A percentile compares a stretch with the other conserved stretches of the same genome.
These are phyloP conservation scores for Scyliorhinus canicula DNA, from an alignment of 2,797 vertebrate species.

Conservation along the genomic window DNA sequence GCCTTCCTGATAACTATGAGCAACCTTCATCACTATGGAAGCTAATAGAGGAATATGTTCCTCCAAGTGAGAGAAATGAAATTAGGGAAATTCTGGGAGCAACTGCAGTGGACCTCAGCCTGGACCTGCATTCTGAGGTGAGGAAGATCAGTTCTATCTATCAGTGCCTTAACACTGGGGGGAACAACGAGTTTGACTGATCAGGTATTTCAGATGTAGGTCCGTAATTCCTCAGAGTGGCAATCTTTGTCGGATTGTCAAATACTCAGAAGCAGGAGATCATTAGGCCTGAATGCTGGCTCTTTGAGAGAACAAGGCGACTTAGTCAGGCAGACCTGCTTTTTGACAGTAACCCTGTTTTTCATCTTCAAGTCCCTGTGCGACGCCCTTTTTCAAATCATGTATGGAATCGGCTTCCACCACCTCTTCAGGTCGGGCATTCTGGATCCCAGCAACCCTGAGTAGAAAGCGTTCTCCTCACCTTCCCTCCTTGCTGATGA, in stretches of 20 bases:
- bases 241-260: no score
- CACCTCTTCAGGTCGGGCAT: background rate
- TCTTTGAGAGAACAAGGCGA: background rate
- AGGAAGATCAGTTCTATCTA: constrained; percentile 39
- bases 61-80: constrained; percentile 59
- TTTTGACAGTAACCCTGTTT: background rate
- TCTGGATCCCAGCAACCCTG: background rate
- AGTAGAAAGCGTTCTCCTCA: background rate
- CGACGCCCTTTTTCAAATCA: background rate
- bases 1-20: constrained; percentile 42
- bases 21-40: constrained; percentile 63
- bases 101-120: constrained; percentile 64
- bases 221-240: no score
- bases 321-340: background rate
- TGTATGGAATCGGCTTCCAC: background rate
- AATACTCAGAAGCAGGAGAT: no score
- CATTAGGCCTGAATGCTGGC: background rate
- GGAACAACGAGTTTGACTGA: background rate
- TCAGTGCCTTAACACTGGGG: background rate
- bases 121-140: constrained; percentile 72
- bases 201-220: background rate
- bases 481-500: background rate
- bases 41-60: constrained; percentile 63
- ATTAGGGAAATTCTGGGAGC: constrained; percentile 64
- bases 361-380: background rate